phyloP scores from a whole-genome alignment of 2,888 invertebrate genomes.

The Crocallis elinguaria region DNA sequence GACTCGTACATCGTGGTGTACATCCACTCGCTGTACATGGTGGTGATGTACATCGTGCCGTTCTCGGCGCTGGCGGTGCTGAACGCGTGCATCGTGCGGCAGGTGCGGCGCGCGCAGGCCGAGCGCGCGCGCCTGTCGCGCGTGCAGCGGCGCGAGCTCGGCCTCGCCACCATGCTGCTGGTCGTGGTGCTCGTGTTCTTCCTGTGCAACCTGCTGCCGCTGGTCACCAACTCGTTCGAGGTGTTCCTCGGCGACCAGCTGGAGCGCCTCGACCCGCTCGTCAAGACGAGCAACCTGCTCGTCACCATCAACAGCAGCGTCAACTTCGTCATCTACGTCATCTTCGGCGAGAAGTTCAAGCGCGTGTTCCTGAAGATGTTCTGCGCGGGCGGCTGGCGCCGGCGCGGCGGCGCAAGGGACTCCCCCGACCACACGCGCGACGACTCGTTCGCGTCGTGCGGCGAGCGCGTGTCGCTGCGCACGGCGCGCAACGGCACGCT shows the following conservation, averaged over 20 bases:
- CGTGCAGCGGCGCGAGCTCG: slow-evolving; percentile 95
- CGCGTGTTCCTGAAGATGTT: slow-evolving; percentile 92
- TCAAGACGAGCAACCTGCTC: slow-evolving; percentile 94
- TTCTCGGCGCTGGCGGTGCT: slow-evolving; percentile 94
- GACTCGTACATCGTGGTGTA: slow-evolving; percentile 92
- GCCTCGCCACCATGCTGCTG: slow-evolving; percentile 96
- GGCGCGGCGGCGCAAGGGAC: slow-evolving; percentile 82
- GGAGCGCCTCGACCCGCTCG: slow-evolving; percentile 86
- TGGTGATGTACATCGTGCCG: slow-evolving; percentile 97
- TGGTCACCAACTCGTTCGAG: slow-evolving; percentile 94
- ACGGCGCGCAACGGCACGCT: slow-evolving; percentile 76
- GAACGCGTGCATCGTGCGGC: slow-evolving; percentile 95
- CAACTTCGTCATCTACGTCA: slow-evolving; percentile 98
- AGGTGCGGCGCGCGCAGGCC: slow-evolving; percentile 94
- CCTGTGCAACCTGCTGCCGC: slow-evolving; percentile 94
- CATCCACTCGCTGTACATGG: slow-evolving; percentile 97
- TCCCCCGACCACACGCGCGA: slow-evolving; percentile 89
- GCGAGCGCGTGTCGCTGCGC: slow-evolving; percentile 89
- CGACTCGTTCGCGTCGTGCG: slow-evolving; percentile 92
- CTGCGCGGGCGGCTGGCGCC: slow-evolving; percentile 86
- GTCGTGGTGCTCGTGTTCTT: slow-evolving; percentile 98
- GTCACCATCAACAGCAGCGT: slow-evolving; percentile 99
- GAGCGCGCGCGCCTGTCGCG: slow-evolving; percentile 96
- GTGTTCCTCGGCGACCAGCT: slow-evolving; percentile 85
- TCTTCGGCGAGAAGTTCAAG: slow-evolving; percentile 98